phyloP scores from a whole-genome alignment of 2,113 vertebrate species.

The Neopipo cinnamomea region DNA sequence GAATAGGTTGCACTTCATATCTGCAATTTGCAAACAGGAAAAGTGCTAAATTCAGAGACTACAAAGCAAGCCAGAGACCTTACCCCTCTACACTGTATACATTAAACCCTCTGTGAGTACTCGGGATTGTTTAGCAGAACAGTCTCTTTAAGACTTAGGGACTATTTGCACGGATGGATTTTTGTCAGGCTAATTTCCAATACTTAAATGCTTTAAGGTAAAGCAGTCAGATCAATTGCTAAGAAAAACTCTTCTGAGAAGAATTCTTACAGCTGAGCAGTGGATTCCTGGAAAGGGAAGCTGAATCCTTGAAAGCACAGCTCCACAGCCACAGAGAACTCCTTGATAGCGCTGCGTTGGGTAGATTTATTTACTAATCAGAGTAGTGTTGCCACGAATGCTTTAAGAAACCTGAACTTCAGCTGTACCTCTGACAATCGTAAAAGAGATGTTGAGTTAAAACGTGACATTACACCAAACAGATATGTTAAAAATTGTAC shows the following conservation, averaged over 20 bases:
- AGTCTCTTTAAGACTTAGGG: neutral
- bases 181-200: neutral
- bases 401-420: neutral
- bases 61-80: neutral
- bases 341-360: neutral
- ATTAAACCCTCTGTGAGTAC: neutral
- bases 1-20: neutral
- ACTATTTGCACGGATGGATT: neutral
- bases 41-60: neutral
- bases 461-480: slow-evolving; percentile 41
- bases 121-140: neutral
- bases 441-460: slow-evolving; percentile 62
- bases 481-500: slow-evolving; percentile 49
- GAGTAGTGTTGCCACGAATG: neutral
- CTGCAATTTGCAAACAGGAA: neutral
- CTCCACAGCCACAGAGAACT: neutral
- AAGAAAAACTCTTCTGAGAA: neutral
- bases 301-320: neutral
- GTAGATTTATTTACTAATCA: neutral
- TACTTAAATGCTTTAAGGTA: neutral
- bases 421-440: neutral
- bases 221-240: neutral
- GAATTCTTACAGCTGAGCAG: neutral
- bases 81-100: neutral
- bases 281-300: slow-evolving; percentile 17